Evolutionary conservation across 2,888 invertebrate genomes (phyloP).

Genomic region (Xestoiulus laeticollis): DNA sequence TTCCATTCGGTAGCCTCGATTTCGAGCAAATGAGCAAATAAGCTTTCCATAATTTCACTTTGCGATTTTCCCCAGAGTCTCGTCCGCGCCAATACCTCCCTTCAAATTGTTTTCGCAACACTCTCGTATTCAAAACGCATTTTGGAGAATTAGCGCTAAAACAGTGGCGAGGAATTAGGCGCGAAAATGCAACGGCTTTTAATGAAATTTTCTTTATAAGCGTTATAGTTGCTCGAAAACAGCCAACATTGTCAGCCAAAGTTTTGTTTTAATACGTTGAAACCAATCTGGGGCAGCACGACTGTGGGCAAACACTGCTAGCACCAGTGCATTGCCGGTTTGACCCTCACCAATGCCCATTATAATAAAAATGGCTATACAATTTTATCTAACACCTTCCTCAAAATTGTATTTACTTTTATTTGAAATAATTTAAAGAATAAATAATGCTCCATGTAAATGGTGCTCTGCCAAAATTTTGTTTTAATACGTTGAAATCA

Average conservation of each 20-base stretch:
- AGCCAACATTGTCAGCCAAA: neutral
- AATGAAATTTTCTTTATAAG: neutral
- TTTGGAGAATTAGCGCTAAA: neutral
- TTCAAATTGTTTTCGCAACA: too few relatives aligned
- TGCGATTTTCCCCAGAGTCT: conserved; percentile 5
- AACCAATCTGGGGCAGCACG: too few relatives aligned
- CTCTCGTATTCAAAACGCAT: too few relatives aligned
- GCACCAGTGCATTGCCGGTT: neutral
- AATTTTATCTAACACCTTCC: too few relatives aligned
- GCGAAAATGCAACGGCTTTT: neutral
- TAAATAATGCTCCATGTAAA: too few relatives aligned
- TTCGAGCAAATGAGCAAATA: neutral
- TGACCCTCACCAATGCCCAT: neutral
- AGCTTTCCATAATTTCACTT: conserved; percentile 43
- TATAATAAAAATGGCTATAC: too few relatives aligned
- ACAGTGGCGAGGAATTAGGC: neutral
- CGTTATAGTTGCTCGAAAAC: neutral
- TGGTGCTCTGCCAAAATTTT: too few relatives aligned
- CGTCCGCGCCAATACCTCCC: neutral
- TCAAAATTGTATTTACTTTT: too few relatives aligned
- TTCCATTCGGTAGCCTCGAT: neutral
- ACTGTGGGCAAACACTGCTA: neutral
- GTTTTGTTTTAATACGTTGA: neutral
- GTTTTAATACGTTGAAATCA: too few relatives aligned
- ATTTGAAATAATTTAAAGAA: too few relatives aligned